Conservation (phyloP, 2,797 vertebrate species). For the Petrocephalus schoutedeni region DNA sequence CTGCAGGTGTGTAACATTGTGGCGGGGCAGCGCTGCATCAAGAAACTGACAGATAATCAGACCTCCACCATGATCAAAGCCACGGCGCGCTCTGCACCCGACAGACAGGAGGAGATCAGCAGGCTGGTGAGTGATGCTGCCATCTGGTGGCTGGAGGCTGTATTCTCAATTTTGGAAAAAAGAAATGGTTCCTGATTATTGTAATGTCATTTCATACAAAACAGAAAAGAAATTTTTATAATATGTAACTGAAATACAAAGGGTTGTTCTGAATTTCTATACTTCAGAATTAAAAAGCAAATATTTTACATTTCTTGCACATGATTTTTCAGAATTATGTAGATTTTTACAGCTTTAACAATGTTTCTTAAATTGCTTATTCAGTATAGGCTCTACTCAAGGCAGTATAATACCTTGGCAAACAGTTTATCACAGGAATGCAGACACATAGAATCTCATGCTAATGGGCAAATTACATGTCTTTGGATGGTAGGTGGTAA, state of each 20-base stretch:
- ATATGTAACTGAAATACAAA: background rate
- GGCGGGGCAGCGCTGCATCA: slow-evolving; percentile 93
- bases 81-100: slow-evolving; percentile 91
- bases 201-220: background rate
- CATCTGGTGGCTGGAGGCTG: background rate
- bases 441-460: background rate
- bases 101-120: slow-evolving; percentile 96
- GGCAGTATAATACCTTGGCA: background rate
- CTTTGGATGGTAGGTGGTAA: background rate
- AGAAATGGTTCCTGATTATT: background rate
- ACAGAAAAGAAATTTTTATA: background rate
- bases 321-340: background rate
- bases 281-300: background rate
- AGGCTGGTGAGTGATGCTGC: slow-evolving; percentile 73
- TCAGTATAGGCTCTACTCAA: background rate
- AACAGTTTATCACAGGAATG: background rate
- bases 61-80: slow-evolving; percentile 99
- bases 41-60: slow-evolving; percentile 98
- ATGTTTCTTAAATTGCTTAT: background rate
- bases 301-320: background rate
- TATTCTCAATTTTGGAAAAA: background rate
- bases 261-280: background rate
- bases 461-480: background rate
- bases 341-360: background rate
- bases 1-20: slow-evolving; percentile 95